Percentiles rank a stretch among this genome's conserved stretches.
phyloP scores from a whole-genome alignment of 1,140 invertebrate genomes.

The Drosophila quadrilineata region DNA sequence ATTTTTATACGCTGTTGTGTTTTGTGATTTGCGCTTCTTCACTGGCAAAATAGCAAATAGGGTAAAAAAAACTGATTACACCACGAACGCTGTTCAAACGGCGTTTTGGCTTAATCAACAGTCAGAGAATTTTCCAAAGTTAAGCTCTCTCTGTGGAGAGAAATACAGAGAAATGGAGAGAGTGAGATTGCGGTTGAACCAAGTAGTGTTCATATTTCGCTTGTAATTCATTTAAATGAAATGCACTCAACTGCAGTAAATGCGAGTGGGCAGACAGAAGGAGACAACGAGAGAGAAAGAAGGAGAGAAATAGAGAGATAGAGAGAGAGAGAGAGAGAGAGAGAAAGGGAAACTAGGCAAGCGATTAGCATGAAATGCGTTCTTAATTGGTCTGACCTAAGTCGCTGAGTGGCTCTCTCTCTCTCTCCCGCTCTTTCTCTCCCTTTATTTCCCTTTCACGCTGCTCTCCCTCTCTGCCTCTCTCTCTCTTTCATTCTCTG shows the following conservation, averaged over 20 bases:
- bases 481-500: not conserved
- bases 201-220: slow-evolving; percentile 61
- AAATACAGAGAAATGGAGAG: too few relatives aligned
- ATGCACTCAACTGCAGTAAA: slow-evolving; percentile 71
- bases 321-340: too few relatives aligned
- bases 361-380: slow-evolving; percentile 65
- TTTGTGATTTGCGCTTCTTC: slow-evolving; percentile 60
- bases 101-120: slow-evolving; percentile 48
- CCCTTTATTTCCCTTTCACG: too few relatives aligned
- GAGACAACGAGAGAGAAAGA: too few relatives aligned
- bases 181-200: slow-evolving; percentile 3
- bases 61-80: slow-evolving; percentile 57
- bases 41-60: slow-evolving; percentile 35
- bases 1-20: slow-evolving; percentile 60
- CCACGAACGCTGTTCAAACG: too few relatives aligned
- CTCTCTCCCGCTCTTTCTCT: slow-evolving; percentile 3
- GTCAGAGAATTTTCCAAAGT: slow-evolving; percentile 14
- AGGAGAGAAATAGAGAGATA: too few relatives aligned
- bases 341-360: too few relatives aligned
- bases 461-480: not conserved
- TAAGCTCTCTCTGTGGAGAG: too few relatives aligned
- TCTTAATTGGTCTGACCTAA: slow-evolving; percentile 62
- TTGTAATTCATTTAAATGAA: slow-evolving; percentile 77
- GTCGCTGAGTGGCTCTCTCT: slow-evolving; percentile 23
- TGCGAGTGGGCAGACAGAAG: slow-evolving; percentile 31